Evolutionary conservation across 2,113 vertebrate genomes (phyloP).

Genomic region (human): DNA sequence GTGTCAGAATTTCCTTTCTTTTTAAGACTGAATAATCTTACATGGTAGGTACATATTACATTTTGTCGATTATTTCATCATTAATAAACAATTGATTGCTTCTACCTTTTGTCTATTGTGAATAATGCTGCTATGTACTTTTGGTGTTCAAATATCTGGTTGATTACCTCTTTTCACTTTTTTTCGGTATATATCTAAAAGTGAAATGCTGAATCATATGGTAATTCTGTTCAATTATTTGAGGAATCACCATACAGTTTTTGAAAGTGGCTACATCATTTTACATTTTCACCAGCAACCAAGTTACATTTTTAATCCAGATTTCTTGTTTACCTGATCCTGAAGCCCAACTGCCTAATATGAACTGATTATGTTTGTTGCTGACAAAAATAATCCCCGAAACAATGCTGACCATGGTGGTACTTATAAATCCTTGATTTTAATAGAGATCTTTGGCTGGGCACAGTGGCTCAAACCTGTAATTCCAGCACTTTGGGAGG

Average conservation of each 20-base stretch:
- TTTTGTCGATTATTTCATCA: background rate
- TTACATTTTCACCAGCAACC: background rate
- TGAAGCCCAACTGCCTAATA: background rate
- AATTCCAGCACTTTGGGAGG: too few species aligned
- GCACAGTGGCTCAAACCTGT: too few species aligned
- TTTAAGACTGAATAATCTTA: background rate
- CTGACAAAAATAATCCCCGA: constrained; percentile 13
- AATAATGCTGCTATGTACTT: background rate
- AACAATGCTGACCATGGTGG: background rate
- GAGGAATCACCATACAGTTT: background rate
- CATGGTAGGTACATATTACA: background rate
- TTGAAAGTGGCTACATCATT: background rate
- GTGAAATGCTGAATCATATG: background rate
- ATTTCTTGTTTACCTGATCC: background rate
- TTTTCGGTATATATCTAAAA: background rate
- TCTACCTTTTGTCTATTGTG: background rate
- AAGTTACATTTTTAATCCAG: background rate
- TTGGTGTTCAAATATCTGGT: background rate
- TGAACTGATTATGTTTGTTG: background rate
- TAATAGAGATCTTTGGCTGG: background rate
- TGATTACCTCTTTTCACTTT: background rate
- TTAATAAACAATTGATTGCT: background rate
- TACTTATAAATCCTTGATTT: background rate
- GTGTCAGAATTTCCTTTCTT: background rate
- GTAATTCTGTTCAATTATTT: background rate